These are phyloP conservation scores for Daboia siamensis DNA, from an alignment of 2,113 vertebrate species.

Conservation along the genomic window DNA sequence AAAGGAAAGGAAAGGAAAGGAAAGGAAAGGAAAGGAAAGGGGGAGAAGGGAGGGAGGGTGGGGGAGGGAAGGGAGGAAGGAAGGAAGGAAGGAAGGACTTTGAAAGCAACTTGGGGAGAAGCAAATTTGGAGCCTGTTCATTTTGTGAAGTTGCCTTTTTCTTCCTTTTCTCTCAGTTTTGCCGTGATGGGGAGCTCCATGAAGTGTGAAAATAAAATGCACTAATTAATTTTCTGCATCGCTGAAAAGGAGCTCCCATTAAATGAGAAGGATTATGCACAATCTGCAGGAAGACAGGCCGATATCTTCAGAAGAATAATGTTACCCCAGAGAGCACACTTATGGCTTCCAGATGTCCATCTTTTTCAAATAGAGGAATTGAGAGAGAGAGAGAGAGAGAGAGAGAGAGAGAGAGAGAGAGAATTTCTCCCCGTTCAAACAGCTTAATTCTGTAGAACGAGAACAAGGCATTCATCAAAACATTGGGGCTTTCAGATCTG, in stretches of 20 bases:
- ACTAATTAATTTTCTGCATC: conserved; percentile 62
- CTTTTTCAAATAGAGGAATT: neutral
- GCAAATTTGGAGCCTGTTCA: conserved; percentile 32
- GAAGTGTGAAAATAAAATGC: conserved; percentile 38
- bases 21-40: no score
- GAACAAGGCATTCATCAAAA: neutral
- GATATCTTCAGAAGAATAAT: conserved; percentile 3
- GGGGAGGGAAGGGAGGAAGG: no score
- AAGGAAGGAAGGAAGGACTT: no score
- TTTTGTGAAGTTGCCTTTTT: conserved; percentile 22
- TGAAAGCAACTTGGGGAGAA: conserved; percentile 21
- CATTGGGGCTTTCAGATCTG: neutral
- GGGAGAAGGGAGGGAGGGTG: no score
- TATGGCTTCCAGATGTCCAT: conserved; percentile 5
- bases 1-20: no score
- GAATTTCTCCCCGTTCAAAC: neutral
- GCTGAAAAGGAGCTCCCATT: conserved; percentile 37
- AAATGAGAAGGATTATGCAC: conserved; percentile 8
- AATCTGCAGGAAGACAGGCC: neutral
- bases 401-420: neutral
- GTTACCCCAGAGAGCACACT: neutral
- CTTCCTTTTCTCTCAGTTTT: neutral
- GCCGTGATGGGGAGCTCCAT: conserved; percentile 31
- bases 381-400: neutral
- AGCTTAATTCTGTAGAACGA: neutral